Evolutionary conservation across 2,113 vertebrate genomes (phyloP).

Genomic region (Dendropsophus ebraccatus): DNA sequence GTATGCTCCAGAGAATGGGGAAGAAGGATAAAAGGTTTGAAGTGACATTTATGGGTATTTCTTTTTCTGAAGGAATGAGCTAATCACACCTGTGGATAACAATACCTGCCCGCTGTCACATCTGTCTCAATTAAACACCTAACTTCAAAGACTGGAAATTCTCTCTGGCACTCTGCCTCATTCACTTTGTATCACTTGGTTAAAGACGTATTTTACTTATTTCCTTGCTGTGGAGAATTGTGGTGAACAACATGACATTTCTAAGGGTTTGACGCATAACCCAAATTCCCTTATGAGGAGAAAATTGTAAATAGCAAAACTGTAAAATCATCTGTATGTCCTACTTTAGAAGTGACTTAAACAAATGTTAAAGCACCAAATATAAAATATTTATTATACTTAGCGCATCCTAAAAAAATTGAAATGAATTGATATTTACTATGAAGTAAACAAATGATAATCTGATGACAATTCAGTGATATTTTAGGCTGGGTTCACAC

Average conservation of each 20-base stretch:
- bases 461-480: no score
- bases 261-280: background rate
- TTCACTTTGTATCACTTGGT: background rate
- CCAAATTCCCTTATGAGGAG: background rate
- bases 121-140: slow-evolving; percentile 32
- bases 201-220: slow-evolving; percentile 27
- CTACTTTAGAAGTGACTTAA: background rate
- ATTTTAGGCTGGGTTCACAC: no score
- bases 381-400: background rate
- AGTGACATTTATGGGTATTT: slow-evolving; percentile 23
- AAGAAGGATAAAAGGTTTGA: slow-evolving; percentile 15
- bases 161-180: background rate
- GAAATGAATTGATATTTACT: no score
- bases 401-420: background rate
- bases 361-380: background rate
- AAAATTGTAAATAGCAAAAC: slow-evolving; percentile 4
- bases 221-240: slow-evolving; percentile 8
- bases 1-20: background rate
- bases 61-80: slow-evolving; percentile 12
- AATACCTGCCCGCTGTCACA: slow-evolving; percentile 29
- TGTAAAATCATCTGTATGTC: background rate
- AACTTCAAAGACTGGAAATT: slow-evolving; percentile 25
- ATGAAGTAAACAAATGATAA: no score
- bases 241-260: slow-evolving; percentile 30
- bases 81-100: slow-evolving; percentile 38